Conservation (phyloP, 92 coral and sea anemone species). For the Heliopora coerulea region DNA sequence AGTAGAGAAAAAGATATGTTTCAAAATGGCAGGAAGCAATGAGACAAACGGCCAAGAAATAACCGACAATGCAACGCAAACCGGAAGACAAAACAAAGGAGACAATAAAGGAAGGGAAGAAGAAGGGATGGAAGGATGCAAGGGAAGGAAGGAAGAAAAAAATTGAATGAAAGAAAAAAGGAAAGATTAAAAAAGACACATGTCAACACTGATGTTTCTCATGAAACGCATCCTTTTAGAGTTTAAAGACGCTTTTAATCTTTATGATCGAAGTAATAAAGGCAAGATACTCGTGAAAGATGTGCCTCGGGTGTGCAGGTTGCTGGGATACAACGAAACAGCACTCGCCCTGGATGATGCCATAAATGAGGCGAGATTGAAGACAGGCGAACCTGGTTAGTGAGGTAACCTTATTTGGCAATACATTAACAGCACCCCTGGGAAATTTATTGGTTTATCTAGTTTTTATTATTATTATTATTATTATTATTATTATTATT, state of each 20-base stretch:
- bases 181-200: no score
- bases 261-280: slow-evolving; percentile 20
- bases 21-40: background rate
- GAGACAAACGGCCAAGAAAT: background rate
- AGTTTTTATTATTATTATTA: no score
- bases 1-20: background rate
- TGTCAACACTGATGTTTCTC: no score
- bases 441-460: no score
- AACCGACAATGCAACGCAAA: background rate
- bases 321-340: slow-evolving; percentile 37
- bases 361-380: slow-evolving; percentile 3
- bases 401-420: no score
- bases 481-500: no score
- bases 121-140: background rate
- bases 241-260: slow-evolving; percentile 28
- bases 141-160: slow-evolving; percentile 17
- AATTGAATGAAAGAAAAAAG: no score
- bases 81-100: background rate
- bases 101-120: background rate
- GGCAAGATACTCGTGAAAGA: slow-evolving; percentile 17
- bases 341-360: slow-evolving; percentile 22
- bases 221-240: background rate
- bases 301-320: slow-evolving; percentile 17
- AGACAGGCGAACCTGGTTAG: slow-evolving; percentile 30
- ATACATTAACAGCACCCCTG: no score